phyloP scores from a whole-genome alignment of 2,113 vertebrate genomes.

The Lepus europaeus region DNA sequence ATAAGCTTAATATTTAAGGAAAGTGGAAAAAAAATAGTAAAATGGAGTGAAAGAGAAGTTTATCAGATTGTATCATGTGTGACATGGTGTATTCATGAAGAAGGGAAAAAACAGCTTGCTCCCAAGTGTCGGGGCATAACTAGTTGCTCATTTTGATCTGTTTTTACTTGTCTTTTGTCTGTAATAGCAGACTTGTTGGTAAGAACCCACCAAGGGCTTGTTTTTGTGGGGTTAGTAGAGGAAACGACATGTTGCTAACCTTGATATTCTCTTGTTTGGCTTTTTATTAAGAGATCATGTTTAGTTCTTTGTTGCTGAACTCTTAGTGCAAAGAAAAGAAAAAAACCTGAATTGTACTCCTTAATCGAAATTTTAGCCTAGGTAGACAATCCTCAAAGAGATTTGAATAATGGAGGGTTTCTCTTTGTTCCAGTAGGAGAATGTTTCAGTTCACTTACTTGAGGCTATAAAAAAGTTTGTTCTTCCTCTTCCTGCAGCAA shows the following conservation, averaged over 20 bases:
- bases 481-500: constrained; percentile 67
- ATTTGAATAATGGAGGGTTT: constrained; percentile 36
- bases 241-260: not conserved
- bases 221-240: constrained; percentile 4
- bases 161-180: constrained; percentile 16
- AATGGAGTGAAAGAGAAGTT: constrained; percentile 39
- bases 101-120: not conserved
- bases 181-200: not conserved
- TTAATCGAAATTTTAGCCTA: constrained; percentile 24
- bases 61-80: not conserved
- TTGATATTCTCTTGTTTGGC: constrained; percentile 27
- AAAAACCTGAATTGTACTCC: constrained; percentile 37
- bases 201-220: not conserved
- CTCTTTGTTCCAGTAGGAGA: constrained; percentile 45
- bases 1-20: not conserved
- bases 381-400: constrained; percentile 13
- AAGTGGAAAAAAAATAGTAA: too few relatives aligned
- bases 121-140: not conserved
- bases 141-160: constrained; percentile 12
- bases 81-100: constrained; percentile 14
- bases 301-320: constrained; percentile 62
- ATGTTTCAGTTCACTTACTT: constrained; percentile 57
- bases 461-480: constrained; percentile 62
- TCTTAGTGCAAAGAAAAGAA: constrained; percentile 52
- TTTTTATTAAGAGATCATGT: constrained; percentile 44